Evolutionary conservation across 2,888 invertebrate genomes (phyloP), one percentile per base, ranked within the genome.

Genomic region (Philereme transversata): DNA sequence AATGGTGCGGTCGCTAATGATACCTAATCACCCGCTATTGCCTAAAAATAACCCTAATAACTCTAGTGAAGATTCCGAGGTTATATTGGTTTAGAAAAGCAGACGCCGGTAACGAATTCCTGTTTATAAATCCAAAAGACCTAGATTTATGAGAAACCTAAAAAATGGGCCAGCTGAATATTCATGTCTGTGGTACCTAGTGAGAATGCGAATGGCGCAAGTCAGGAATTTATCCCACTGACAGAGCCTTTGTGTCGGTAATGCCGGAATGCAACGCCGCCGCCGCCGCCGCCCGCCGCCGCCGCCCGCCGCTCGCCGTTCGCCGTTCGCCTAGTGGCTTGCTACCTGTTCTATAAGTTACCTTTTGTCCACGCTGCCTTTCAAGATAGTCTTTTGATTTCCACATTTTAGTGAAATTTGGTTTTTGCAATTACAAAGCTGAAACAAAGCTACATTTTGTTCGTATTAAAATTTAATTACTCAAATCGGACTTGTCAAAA

Each of bases 171-270:
- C 41, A 48, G 55, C 11, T 43, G 35, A 8, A 49, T 22, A 46
- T 47, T 41, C 10, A 51, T n/a, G n/a, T 45, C 50, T 57, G 51
- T 33, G 50, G 11, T 35, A 11, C 33, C 9, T 5, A 4, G 35
- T 41, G 55, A 35, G 46, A 53, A 53, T 52, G 51, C 48, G 51
- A 51, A 34, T 7, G 54, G 48, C 6, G 44, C 40, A 11, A 47
- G 52, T 40, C 34, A 51, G 55, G 60, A 55, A 55, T 60, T 49
- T 50, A 52, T 51, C 41, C 35, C 51, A 34, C 49, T 50, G 50
- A 48, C 51, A 41, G 54, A 51, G 47, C 54, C 57, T 58, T 62
- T 62, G 57, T 57, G 53, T 36, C 35, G 57, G 47, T 50, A 6
- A 48, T 47, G 33, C 36, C n/a, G 40, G 60, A 60, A 60, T 60